Percentiles rank a stretch among this genome's conserved stretches.
phyloP scores from a whole-genome alignment of 2,888 invertebrate species.

The Lasius platythorax region DNA sequence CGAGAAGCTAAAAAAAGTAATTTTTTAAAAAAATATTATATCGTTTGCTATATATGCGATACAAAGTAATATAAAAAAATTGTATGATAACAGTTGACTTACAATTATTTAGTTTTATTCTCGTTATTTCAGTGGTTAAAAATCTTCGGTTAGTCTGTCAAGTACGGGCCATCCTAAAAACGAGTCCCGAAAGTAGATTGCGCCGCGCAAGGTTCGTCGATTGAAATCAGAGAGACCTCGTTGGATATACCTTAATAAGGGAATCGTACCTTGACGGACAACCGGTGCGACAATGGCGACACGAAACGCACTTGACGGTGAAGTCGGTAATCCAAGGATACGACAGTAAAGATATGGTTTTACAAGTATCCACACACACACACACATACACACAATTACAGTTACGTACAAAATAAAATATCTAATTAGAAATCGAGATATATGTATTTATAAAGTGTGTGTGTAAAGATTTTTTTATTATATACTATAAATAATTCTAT shows the following conservation, averaged over 20 bases:
- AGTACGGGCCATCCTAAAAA: slow-evolving; percentile 37
- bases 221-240: slow-evolving; percentile 67
- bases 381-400: background rate
- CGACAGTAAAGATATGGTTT: slow-evolving; percentile 18
- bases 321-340: slow-evolving; percentile 63
- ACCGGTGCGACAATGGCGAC: slow-evolving; percentile 65
- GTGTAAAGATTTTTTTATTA: background rate
- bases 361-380: background rate
- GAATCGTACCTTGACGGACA: slow-evolving; percentile 72
- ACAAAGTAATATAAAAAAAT: slow-evolving; percentile 1
- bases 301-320: slow-evolving; percentile 37
- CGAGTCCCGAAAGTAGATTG: slow-evolving; percentile 45
- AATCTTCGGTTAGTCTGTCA: slow-evolving; percentile 1
- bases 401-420: slow-evolving; percentile 31
- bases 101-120: background rate
- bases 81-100: background rate
- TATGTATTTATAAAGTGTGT: background rate
- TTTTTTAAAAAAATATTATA: background rate
- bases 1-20: background rate
- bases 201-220: slow-evolving; percentile 55
- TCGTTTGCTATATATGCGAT: background rate
- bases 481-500: background rate
- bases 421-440: slow-evolving; percentile 9
- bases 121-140: slow-evolving; percentile 20
- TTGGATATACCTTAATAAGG: slow-evolving; percentile 73